These are phyloP conservation scores for Anthonomus grandis DNA, from an alignment of 1,140 invertebrate genomes.

Conservation along the genomic window DNA sequence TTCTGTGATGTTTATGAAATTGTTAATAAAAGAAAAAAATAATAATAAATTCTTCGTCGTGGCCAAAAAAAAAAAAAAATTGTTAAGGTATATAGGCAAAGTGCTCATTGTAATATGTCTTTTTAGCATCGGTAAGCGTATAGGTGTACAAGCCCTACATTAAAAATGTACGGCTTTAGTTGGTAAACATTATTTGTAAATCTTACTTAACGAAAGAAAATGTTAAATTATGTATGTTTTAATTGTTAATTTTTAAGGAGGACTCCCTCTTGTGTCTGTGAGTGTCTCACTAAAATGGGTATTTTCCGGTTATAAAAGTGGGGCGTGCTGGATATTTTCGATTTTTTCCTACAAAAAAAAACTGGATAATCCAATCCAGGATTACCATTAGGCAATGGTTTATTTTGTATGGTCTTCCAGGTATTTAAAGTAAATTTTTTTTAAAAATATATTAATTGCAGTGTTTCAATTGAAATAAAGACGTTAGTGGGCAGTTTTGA, in stretches of 20 bases:
- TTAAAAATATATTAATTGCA: too few species aligned
- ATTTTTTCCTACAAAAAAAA: too few species aligned
- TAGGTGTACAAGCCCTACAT: conserved; percentile 11
- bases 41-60: conserved; percentile 11
- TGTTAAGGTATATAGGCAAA: conserved; percentile 5
- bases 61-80: conserved; percentile 2
- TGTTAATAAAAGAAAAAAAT: too few species aligned
- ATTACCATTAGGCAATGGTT: too few species aligned
- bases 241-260: conserved; percentile 18
- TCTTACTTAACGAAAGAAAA: conserved; percentile 14
- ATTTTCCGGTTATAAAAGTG: too few species aligned
- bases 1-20: conserved; percentile 17
- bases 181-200: conserved; percentile 15
- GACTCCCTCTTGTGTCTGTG: conserved; percentile 11
- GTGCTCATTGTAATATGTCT: conserved; percentile 12
- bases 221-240: conserved; percentile 14
- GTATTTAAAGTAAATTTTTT: too few species aligned
- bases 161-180: conserved; percentile 12
- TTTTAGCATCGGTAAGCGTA: not conserved
- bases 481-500: too few species aligned
- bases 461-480: too few species aligned
- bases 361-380: too few species aligned
- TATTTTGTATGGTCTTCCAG: too few species aligned
- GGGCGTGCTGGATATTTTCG: too few species aligned
- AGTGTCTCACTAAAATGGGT: too few species aligned